Conservation (phyloP, 2,888 invertebrate species). For the Thymelicus sylvestris region DNA sequence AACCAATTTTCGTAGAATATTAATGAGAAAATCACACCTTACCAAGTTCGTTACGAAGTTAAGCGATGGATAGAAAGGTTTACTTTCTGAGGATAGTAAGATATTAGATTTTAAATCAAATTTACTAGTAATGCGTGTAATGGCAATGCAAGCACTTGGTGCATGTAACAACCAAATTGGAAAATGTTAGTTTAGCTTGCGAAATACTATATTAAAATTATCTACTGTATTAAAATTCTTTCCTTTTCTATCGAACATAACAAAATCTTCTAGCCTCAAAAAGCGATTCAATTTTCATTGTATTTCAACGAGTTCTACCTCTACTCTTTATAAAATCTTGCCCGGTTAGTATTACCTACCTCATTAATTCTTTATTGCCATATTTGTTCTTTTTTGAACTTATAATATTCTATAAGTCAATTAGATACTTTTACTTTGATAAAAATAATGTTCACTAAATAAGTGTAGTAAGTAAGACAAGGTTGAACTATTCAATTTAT, state of each 20-base stretch:
- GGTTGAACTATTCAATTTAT: background rate
- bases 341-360: no score
- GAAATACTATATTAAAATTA: background rate
- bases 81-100: slow-evolving; percentile 16
- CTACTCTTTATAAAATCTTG: no score
- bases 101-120: slow-evolving; percentile 19
- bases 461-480: background rate
- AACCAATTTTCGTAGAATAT: slow-evolving; percentile 2
- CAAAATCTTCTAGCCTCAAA: background rate
- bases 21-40: slow-evolving; percentile 9
- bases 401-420: no score
- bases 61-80: slow-evolving; percentile 10
- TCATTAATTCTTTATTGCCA: no score
- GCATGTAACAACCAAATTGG: slow-evolving; percentile 4
- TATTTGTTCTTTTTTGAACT: no score
- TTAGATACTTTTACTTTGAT: no score
- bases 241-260: background rate
- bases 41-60: slow-evolving; percentile 7
- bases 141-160: background rate
- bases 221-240: background rate
- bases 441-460: no score
- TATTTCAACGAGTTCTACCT: background rate
- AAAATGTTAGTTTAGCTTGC: background rate
- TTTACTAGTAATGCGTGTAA: slow-evolving; percentile 1
- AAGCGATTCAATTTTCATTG: background rate